Conservation (phyloP, 1,140 invertebrate species). For the Metopolophium dirhodum region DNA sequence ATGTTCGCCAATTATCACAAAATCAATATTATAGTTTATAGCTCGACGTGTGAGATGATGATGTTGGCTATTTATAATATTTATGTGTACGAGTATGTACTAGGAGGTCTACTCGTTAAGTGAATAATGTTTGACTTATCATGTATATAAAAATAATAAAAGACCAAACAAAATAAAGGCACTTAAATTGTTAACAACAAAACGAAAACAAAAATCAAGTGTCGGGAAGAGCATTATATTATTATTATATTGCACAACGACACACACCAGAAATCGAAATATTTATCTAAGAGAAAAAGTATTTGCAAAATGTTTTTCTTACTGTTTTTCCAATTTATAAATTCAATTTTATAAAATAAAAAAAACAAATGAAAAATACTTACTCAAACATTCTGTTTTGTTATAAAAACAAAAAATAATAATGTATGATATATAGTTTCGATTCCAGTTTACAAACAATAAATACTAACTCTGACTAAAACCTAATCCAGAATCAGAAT, state of each 20-base stretch:
- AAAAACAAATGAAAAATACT: constrained; percentile 40
- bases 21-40: constrained; percentile 55
- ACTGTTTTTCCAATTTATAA: not conserved
- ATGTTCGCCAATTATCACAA: constrained; percentile 47
- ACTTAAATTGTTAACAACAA: constrained; percentile 57
- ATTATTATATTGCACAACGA: constrained; percentile 52
- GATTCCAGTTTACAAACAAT: constrained; percentile 44
- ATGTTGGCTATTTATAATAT: constrained; percentile 53
- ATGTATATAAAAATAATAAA: constrained; percentile 56
- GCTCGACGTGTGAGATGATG: constrained; percentile 39
- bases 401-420: constrained; percentile 28
- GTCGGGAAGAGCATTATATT: constrained; percentile 54
- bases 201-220: constrained; percentile 55
- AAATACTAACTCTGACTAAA: constrained; percentile 54
- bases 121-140: constrained; percentile 50
- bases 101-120: constrained; percentile 55
- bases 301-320: constrained; percentile 28
- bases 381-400: constrained; percentile 20
- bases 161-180: constrained; percentile 56
- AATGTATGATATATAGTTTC: constrained; percentile 46
- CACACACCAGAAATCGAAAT: constrained; percentile 50
- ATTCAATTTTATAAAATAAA: constrained; percentile 31
- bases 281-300: constrained; percentile 43
- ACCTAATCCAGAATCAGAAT: constrained; percentile 51
- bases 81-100: constrained; percentile 56